Conservation (phyloP, 2,888 invertebrate genomes). For the Antheraea assamensis region DNA sequence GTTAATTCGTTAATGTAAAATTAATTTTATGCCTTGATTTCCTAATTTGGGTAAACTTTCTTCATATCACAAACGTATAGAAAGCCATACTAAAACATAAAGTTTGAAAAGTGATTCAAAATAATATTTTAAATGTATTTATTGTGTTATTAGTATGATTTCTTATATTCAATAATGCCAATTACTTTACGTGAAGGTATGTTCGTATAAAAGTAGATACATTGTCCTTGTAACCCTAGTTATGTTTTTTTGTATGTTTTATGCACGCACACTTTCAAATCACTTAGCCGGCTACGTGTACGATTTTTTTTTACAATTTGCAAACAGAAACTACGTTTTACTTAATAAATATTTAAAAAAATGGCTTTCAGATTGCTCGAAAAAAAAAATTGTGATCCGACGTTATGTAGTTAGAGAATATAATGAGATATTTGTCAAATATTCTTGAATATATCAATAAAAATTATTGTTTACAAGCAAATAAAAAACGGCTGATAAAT, state of each 20-base stretch:
- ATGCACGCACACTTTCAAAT: conserved; percentile 19
- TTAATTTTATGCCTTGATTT: no score
- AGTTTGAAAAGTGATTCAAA: not conserved
- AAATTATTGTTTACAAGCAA: not conserved
- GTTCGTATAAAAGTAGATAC: conserved; percentile 23
- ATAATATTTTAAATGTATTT: not conserved
- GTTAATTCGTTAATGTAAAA: no score
- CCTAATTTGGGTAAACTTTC: no score
- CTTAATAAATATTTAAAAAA: not conserved
- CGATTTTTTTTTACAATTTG: not conserved
- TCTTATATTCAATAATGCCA: not conserved
- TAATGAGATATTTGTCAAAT: not conserved
- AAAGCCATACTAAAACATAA: not conserved
- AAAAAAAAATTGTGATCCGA: not conserved
- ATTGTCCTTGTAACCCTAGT: conserved; percentile 28
- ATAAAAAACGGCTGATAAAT: not conserved
- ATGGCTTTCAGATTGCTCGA: not conserved
- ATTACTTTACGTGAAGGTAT: conserved; percentile 17
- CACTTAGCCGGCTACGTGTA: not conserved
- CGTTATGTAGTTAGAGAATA: not conserved
- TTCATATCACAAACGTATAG: not conserved
- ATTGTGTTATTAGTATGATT: not conserved
- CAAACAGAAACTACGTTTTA: conserved; percentile 3
- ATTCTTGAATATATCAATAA: not conserved
- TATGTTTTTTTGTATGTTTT: conserved; percentile 17